Evolutionary conservation across 2,113 vertebrate species (phyloP), one percentile per base, ranked within the genome.

Genomic region (Polypterus bichir): DNA sequence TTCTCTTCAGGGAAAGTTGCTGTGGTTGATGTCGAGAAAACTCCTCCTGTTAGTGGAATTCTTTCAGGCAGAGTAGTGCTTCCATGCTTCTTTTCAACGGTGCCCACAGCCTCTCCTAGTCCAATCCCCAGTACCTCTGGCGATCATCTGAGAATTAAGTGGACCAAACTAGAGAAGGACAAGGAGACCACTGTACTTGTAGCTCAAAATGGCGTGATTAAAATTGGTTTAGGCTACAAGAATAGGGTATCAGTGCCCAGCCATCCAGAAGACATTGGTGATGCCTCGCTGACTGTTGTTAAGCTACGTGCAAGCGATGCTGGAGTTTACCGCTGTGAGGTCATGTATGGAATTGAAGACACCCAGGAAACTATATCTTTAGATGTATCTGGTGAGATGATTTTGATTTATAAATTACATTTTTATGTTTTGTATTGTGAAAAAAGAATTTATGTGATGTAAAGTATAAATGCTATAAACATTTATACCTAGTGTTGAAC

Each of bases 321-420:
- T 0, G 96, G 96, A 3, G 84, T 84, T 45, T 98, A 97, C 73
- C 93, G 92, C 65, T 98, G 96, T 2, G 96, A 98, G 0, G 90
- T 97, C 67, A 89, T 96, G 84, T 91, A 88, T 0, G 96, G 96
- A 2, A 91, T 97, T 46, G 96, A 96, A 71, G 94, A 96, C 77
- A 94, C 86, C 0, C 91, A 92, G 68, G 85, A 83, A 58, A 86
- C 87, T 0, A 76, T 97, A 48, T 84, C 86, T 2, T 64, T 98
- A 63, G 71, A 88, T 9, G 92, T 97, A 57, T 80, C 81, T 1
- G 96, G 96, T 97, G 81, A 90, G 89, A 27, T 27, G 27, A 27
- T 27, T 27, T 27, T 27, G 27, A 27, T 27, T 27, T 27, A 27
- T 27, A 27, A 27, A 1, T 27, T 27, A 27, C 27, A 27, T 27